Percentiles rank a stretch among this genome's conserved stretches.
Evolutionary conservation across 1,140 invertebrate genomes (phyloP).

Genomic region (Hylyphantes graminicola): DNA sequence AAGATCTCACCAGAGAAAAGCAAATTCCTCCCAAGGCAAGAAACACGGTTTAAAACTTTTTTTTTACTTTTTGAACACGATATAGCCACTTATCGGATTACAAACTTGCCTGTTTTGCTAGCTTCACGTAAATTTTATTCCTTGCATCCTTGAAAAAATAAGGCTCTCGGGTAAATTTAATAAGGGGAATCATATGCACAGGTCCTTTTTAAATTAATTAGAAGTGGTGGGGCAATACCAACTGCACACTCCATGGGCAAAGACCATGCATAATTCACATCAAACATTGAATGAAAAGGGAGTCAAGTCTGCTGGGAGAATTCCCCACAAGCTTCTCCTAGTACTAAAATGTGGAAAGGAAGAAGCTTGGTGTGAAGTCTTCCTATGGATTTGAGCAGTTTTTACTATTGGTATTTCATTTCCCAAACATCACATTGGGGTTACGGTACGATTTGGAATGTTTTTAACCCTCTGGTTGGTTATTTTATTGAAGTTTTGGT

Average conservation of each 20-base stretch:
- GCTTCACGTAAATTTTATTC: constrained; percentile 23
- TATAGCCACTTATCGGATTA: constrained; percentile 38
- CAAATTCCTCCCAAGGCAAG: constrained; percentile 8
- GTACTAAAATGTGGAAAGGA: no score
- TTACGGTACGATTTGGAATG: no score
- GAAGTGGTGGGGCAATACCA: constrained; percentile 12
- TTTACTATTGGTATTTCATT: no score
- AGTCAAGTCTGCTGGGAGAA: no score
- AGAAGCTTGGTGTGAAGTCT: no score
- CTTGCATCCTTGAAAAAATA: constrained; percentile 41
- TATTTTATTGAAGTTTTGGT: no score
- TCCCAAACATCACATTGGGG: no score
- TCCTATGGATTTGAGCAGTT: no score
- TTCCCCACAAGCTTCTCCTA: no score
- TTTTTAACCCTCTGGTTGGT: no score
- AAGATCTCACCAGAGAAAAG: background rate
- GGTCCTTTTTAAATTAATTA: constrained; percentile 49
- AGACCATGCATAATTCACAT: constrained; percentile 42
- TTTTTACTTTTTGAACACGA: constrained; percentile 21
- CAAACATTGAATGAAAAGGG: no score
- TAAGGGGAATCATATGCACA: constrained; percentile 39
- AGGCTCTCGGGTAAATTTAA: constrained; percentile 35
- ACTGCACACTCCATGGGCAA: background rate
- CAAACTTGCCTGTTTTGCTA: constrained; percentile 35
- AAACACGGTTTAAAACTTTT: background rate